A percentile compares a stretch with the other conserved stretches of the same genome.
phyloP scores from a whole-genome alignment of 1,140 invertebrate genomes.

The Trichonephila clavata region DNA sequence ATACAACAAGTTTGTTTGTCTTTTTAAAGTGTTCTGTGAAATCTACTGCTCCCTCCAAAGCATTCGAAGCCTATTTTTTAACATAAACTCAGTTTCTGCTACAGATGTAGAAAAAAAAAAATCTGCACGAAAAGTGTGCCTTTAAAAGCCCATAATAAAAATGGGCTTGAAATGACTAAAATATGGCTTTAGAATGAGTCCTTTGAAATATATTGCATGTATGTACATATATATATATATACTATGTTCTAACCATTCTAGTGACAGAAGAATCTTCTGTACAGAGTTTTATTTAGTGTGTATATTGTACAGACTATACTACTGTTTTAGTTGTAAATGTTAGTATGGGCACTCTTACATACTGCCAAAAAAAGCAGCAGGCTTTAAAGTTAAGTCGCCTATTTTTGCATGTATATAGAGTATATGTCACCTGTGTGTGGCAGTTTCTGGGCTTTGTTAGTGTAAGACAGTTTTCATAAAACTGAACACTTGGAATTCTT shows the following conservation, averaged over 20 bases:
- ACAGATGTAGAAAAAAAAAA: background rate
- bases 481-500: slow-evolving; percentile 8
- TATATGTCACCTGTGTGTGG: background rate
- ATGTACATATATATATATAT: background rate
- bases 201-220: slow-evolving; percentile 10
- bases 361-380: slow-evolving; percentile 24
- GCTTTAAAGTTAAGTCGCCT: slow-evolving; percentile 1
- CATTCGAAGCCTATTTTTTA: slow-evolving; percentile 11
- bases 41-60: slow-evolving; percentile 14
- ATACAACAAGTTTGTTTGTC: background rate
- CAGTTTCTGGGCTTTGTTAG: slow-evolving; percentile 8
- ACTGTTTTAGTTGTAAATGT: slow-evolving; percentile 19
- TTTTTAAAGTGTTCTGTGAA: background rate
- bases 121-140: background rate
- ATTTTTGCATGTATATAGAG: slow-evolving; percentile 34
- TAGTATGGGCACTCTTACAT: slow-evolving; percentile 7
- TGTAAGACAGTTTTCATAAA: slow-evolving; percentile 32
- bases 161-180: slow-evolving; percentile 16
- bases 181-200: background rate
- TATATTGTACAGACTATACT: background rate
- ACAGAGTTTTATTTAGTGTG: slow-evolving; percentile 22
- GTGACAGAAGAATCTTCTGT: background rate
- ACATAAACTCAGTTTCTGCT: background rate
- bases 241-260: background rate
- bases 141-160: background rate